These are phyloP conservation scores for Bradypus variegatus DNA, from an alignment of 2,797 vertebrate genomes.

Conservation along the genomic window DNA sequence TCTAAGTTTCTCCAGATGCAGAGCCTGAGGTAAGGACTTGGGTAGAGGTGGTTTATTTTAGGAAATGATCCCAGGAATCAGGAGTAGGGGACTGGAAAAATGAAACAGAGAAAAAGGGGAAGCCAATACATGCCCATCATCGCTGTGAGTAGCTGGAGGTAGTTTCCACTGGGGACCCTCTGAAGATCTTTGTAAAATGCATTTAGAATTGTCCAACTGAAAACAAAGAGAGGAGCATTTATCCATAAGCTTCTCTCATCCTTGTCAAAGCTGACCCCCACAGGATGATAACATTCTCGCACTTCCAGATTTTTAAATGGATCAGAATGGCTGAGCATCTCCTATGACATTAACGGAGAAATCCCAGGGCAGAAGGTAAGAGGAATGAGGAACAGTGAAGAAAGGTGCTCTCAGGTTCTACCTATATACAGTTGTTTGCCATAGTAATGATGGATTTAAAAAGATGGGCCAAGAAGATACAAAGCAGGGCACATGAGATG, in stretches of 20 bases:
- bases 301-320: background rate
- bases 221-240: background rate
- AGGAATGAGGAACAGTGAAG: background rate
- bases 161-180: background rate
- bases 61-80: background rate
- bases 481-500: background rate
- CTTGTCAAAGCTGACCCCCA: background rate
- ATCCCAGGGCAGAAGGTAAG: background rate
- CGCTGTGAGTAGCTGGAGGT: background rate
- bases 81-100: background rate
- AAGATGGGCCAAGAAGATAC: background rate
- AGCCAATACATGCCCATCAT: background rate
- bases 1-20: constrained; percentile 3
- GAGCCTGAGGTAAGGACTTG: background rate
- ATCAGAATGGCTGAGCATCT: background rate
- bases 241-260: background rate
- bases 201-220: background rate
- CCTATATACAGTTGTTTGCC: background rate
- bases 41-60: background rate
- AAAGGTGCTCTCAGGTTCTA: background rate
- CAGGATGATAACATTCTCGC: background rate
- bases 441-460: background rate
- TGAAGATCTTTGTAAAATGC: background rate
- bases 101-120: background rate
- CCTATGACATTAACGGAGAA: background rate